A percentile compares a stretch with the other conserved stretches of the same genome.
These are phyloP conservation scores for Heterotilapia buettikoferi DNA, from an alignment of 2,113 vertebrate species.

Conservation along the genomic window DNA sequence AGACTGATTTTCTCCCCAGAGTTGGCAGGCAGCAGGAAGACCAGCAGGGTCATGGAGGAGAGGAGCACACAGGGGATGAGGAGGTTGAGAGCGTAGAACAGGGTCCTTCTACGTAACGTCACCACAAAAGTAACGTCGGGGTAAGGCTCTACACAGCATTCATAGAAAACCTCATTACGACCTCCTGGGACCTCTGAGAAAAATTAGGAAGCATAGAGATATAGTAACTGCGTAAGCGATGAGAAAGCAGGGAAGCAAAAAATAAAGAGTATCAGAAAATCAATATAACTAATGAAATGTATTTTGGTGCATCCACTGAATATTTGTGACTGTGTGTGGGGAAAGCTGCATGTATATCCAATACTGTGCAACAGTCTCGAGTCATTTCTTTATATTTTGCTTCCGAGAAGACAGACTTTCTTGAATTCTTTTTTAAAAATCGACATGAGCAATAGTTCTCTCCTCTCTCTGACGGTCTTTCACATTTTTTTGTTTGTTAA, in stretches of 20 bases:
- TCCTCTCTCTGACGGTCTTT: neutral
- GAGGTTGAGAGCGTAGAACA: slow-evolving; percentile 68
- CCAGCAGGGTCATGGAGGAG: slow-evolving; percentile 66
- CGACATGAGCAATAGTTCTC: neutral
- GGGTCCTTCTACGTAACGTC: slow-evolving; percentile 58
- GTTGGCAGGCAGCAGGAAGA: slow-evolving; percentile 64
- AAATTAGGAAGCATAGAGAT: neutral
- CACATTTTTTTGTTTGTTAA: neutral
- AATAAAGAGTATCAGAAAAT: neutral
- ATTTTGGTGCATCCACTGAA: neutral
- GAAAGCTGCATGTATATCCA: neutral
- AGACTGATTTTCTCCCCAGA: slow-evolving; percentile 71
- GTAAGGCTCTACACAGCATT: slow-evolving; percentile 66
- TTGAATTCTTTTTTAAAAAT: neutral
- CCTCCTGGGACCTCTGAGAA: slow-evolving; percentile 59
- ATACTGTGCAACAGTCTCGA: neutral
- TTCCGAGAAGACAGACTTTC: neutral
- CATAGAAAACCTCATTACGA: slow-evolving; percentile 65
- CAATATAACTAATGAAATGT: neutral
- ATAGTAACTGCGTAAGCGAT: neutral
- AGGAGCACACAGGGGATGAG: slow-evolving; percentile 68
- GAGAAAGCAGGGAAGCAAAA: neutral
- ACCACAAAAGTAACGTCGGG: slow-evolving; percentile 66
- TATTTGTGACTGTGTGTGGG: neutral
- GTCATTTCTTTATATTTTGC: neutral